Percentiles rank a stretch among this genome's conserved stretches.
These are phyloP conservation scores for Catharus bicknelli DNA, from an alignment of 2,113 vertebrate genomes.

Conservation along the genomic window DNA sequence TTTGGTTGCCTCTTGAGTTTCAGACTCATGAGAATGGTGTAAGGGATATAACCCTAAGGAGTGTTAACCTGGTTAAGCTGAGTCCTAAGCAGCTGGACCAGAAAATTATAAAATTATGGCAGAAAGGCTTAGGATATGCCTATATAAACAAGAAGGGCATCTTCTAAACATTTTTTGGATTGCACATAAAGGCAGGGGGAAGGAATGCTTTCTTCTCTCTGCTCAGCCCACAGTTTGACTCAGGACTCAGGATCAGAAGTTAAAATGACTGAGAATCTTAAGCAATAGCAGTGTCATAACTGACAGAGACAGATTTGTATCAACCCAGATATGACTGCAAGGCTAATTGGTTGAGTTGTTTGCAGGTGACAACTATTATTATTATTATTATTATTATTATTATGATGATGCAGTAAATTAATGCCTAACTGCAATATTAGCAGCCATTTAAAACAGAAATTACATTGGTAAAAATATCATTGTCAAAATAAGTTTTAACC, in stretches of 20 bases:
- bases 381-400: not conserved
- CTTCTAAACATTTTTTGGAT: not conserved
- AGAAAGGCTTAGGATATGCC: not conserved
- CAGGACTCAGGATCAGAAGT: not conserved
- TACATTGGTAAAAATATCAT: not conserved
- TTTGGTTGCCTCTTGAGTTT: not conserved
- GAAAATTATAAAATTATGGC: not conserved
- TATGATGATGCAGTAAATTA: not conserved
- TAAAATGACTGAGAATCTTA: not conserved
- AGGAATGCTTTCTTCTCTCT: not conserved
- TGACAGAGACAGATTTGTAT: not conserved
- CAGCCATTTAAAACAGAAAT: not conserved
- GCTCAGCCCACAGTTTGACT: rapidly evolving
- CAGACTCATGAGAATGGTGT: not conserved
- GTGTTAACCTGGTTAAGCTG: not conserved
- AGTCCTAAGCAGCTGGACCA: not conserved
- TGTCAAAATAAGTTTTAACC: not conserved
- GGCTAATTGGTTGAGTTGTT: not conserved
- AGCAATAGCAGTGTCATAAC: not conserved
- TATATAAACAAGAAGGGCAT: not conserved
- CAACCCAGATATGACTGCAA: not conserved
- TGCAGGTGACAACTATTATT: not conserved
- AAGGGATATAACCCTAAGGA: not conserved
- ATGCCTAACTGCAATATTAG: not conserved
- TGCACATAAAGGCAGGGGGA: rapidly evolving